phyloP scores from a whole-genome alignment of 92 coral and sea anemone species.

The Scolanthus callimorphus region DNA sequence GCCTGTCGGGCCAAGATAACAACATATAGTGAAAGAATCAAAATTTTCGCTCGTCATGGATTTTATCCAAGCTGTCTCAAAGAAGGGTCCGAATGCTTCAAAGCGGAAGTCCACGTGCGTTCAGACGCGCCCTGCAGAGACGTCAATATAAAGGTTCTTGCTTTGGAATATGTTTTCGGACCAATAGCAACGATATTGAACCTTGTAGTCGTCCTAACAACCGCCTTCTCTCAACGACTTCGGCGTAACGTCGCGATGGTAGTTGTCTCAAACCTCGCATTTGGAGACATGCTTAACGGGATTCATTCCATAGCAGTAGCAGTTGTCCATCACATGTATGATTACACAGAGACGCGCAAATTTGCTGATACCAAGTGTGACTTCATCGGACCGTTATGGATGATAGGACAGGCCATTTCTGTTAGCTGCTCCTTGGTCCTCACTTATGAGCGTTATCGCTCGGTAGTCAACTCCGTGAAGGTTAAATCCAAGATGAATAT shows the following conservation, averaged over 20 bases:
- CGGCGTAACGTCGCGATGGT: slow-evolving; percentile 65
- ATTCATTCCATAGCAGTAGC: slow-evolving; percentile 45
- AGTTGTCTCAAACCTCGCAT: slow-evolving; percentile 58
- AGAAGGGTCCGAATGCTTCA: slow-evolving; percentile 34
- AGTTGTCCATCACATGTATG: slow-evolving; percentile 35
- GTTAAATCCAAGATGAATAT: slow-evolving; percentile 56
- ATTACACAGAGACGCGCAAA: slow-evolving; percentile 48
- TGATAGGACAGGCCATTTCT: slow-evolving; percentile 50
- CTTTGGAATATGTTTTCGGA: slow-evolving; percentile 41
- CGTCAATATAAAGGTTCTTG: slow-evolving; percentile 44
- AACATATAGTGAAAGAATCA: slow-evolving; percentile 18
- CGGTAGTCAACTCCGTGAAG: slow-evolving; percentile 55
- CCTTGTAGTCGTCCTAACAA: slow-evolving; percentile 35
- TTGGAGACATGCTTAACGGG: slow-evolving; percentile 65
- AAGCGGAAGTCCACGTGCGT: slow-evolving; percentile 30
- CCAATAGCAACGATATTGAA: slow-evolving; percentile 62
- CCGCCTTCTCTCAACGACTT: slow-evolving; percentile 44
- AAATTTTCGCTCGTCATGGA: slow-evolving; percentile 40
- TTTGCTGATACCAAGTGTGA: slow-evolving; percentile 54
- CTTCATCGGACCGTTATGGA: slow-evolving; percentile 68
- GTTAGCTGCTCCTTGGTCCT: slow-evolving; percentile 49
- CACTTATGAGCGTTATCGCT: slow-evolving; percentile 67
- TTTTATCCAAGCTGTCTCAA: slow-evolving; percentile 61
- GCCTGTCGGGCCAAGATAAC: slow-evolving; percentile 55
- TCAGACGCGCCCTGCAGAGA: slow-evolving; percentile 71